These are phyloP conservation scores for Octonoba sinensis DNA, from an alignment of 2,888 invertebrate species.

Conservation along the genomic window DNA sequence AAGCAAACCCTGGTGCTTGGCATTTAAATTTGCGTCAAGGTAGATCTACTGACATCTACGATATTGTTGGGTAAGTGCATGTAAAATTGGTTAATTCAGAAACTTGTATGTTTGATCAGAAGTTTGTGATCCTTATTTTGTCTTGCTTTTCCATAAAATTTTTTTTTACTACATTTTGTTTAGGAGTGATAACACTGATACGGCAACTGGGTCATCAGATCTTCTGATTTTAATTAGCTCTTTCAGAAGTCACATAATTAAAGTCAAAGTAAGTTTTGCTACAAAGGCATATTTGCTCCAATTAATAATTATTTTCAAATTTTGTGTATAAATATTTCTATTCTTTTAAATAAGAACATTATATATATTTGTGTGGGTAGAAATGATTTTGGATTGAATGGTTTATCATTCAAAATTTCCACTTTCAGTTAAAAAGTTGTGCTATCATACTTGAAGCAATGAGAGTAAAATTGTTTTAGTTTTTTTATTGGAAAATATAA, in stretches of 20 bases:
- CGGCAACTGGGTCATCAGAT: constrained; percentile 78
- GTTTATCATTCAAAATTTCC: too few relatives aligned
- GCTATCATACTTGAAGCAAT: too few relatives aligned
- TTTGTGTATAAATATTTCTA: too few relatives aligned
- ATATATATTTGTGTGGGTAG: too few relatives aligned
- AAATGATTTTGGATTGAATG: too few relatives aligned
- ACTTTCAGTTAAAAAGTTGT: too few relatives aligned
- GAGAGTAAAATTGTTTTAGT: too few relatives aligned
- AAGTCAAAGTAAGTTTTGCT: constrained; percentile 80
- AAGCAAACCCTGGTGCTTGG: constrained; percentile 98
- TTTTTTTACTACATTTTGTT: constrained; percentile 52
- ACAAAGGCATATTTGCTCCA: too few relatives aligned
- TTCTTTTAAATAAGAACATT: too few relatives aligned
- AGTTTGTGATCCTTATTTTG: constrained; percentile 1
- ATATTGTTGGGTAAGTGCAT: constrained; percentile 77
- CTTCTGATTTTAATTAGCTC: constrained; percentile 85
- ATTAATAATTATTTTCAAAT: too few relatives aligned
- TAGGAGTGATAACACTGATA: constrained; percentile 84
- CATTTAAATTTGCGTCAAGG: constrained; percentile 89
- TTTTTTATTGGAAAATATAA: too few relatives aligned
- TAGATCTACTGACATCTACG: constrained; percentile 93
- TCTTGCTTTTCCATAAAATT: not conserved
- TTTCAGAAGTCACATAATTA: constrained; percentile 90
- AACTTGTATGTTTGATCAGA: not conserved
- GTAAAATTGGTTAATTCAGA: not conserved